Evolutionary conservation across 2,797 vertebrate species (phyloP).

Genomic region (Schizopygopsis pylzovi): DNA sequence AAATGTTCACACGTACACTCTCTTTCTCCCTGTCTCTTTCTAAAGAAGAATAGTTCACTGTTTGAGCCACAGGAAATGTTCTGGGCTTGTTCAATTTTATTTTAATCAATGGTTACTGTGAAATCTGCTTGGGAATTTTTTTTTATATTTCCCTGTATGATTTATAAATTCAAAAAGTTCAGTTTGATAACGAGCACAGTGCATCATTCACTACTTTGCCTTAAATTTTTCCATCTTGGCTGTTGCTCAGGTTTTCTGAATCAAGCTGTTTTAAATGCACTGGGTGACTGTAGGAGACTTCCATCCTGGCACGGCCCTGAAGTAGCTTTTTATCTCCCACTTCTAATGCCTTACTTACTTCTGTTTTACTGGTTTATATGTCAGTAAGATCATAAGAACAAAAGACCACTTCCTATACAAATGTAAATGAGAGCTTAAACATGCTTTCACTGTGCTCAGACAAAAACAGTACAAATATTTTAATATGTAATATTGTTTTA

Average conservation of each 20-base stretch:
- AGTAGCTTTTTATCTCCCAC: conserved; percentile 55
- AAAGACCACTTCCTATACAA: conserved; percentile 40
- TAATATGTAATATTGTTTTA: neutral
- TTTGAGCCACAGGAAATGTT: conserved; percentile 25
- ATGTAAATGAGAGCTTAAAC: neutral
- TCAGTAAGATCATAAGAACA: conserved; percentile 46
- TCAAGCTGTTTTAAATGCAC: conserved; percentile 63
- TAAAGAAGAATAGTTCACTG: conserved; percentile 35
- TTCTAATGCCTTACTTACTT: conserved; percentile 54
- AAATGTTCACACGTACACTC: conserved; percentile 44
- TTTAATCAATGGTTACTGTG: conserved; percentile 22
- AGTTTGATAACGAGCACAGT: conserved; percentile 24
- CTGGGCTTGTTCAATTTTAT: conserved; percentile 11
- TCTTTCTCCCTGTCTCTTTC: conserved; percentile 22
- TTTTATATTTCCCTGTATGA: neutral
- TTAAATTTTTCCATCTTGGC: conserved; percentile 48
- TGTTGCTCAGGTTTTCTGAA: conserved; percentile 55
- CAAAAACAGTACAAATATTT: neutral
- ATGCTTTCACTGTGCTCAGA: neutral
- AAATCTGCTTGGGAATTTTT: neutral
- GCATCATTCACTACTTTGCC: conserved; percentile 49
- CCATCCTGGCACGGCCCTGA: conserved; percentile 54
- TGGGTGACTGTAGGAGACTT: conserved; percentile 49
- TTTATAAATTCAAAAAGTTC: conserved; percentile 29
- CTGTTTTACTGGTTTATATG: conserved; percentile 51